phyloP scores from a whole-genome alignment of 1,140 invertebrate genomes.

The Coptotermes formosanus region DNA sequence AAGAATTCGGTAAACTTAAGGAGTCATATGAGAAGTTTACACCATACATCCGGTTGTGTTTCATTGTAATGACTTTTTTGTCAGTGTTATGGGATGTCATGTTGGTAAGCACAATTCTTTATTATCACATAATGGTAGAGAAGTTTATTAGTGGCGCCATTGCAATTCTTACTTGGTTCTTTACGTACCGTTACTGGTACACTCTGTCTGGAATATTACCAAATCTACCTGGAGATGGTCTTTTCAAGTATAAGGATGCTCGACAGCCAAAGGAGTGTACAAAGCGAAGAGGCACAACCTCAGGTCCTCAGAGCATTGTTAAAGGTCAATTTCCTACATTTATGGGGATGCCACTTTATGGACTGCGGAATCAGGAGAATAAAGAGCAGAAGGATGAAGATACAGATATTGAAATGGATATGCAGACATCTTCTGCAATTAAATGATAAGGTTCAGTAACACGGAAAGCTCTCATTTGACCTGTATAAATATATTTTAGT shows the following conservation, averaged over 20 bases:
- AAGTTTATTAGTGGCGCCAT: slow-evolving; percentile 86
- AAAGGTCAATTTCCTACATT: slow-evolving; percentile 56
- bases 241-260: slow-evolving; percentile 69
- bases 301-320: slow-evolving; percentile 1
- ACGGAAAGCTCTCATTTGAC: background rate
- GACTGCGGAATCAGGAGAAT: slow-evolving; percentile 39
- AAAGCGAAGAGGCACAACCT: slow-evolving; percentile 43
- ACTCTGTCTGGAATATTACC: slow-evolving; percentile 58
- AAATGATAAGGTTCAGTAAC: background rate
- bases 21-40: slow-evolving; percentile 73
- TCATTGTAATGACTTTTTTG: slow-evolving; percentile 76
- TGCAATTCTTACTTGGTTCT: slow-evolving; percentile 87
- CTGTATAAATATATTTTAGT: background rate
- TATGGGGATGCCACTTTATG: slow-evolving; percentile 76
- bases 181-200: slow-evolving; percentile 86
- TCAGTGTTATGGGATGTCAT: slow-evolving; percentile 91
- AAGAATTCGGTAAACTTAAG: slow-evolving; percentile 70
- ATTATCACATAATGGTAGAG: slow-evolving; percentile 94
- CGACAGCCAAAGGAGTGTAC: slow-evolving; percentile 32
- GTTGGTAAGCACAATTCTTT: slow-evolving; percentile 86
- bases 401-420: background rate
- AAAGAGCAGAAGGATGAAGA: slow-evolving; percentile 34
- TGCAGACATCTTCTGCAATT: background rate
- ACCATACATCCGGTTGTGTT: slow-evolving; percentile 75
- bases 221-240: slow-evolving; percentile 71